Base-by-base conservation (phyloP, 2,888 invertebrate species). In the Stenolophus ochropezus region DNA sequence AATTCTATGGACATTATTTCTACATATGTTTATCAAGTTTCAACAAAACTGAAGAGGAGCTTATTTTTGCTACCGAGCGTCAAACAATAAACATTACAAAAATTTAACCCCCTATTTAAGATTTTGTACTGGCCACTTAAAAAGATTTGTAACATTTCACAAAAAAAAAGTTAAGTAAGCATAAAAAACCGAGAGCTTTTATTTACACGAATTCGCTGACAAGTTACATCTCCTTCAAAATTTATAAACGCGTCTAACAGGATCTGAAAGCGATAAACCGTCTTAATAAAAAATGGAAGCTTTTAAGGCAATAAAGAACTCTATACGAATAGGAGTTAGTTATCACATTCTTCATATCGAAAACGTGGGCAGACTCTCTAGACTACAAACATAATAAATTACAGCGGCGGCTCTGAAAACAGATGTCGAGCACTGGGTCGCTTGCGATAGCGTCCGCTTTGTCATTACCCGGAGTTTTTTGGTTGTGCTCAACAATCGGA, bases 371-470 rank as follows among this genome's bases (percentile, higher is more conserved):
- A 56, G 56, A 56, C 65, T 69, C 11, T 20, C 33, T 42, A 1
- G 2, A 33, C 65, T 69, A 69, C 65, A 69, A 69, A 69, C 65
- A 69, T 42, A 69, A 69, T 69, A 69, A 69, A 69, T 69, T 69
- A 69, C 65, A 69, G 18, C 18, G 16, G n/a, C 3, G 4, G 11
- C 65, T 69, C 23, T 25, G 33, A 69, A 69, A 69, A 69, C 65
- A 69, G 65, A 69, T 69, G 65, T 69, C 65, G 27, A 42, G 65
- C 16, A 1, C 6, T 42, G 61, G 3, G n/a, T 18, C 18, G 27
- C 27, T 33, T 6, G 20, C 6, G 8, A 16, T 18, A 69, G 27
- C 65, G 65, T 8, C 27, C 33, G 23, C 23, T 4, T 5, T 14
- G 33, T 69, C 65, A 69, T 69, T 69, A 69, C 65, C 11, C 6